These are phyloP conservation scores for Meta bourneti DNA, from an alignment of 2,888 invertebrate genomes.

Conservation along the genomic window DNA sequence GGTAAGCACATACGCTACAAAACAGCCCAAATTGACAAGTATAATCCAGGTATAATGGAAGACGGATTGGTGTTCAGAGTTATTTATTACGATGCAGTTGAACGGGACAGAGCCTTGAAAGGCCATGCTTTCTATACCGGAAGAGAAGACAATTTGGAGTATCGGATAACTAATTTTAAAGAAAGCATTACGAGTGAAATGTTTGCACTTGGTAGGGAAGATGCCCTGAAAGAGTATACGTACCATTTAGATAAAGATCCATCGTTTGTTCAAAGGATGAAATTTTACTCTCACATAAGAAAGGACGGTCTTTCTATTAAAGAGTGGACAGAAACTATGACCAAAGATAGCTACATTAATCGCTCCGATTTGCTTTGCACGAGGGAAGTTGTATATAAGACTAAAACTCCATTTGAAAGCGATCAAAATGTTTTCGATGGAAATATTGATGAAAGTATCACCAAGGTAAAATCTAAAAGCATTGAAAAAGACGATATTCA, in stretches of 20 bases:
- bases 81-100: constrained; percentile 32
- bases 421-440: neutral
- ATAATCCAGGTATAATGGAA: constrained; percentile 30
- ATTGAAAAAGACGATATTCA: neutral
- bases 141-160: constrained; percentile 54
- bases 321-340: constrained; percentile 22
- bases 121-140: constrained; percentile 29
- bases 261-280: constrained; percentile 28
- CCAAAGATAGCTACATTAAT: constrained; percentile 17
- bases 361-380: constrained; percentile 33
- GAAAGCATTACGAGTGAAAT: constrained; percentile 18
- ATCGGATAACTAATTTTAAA: constrained; percentile 25
- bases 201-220: constrained; percentile 41
- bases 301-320: constrained; percentile 32
- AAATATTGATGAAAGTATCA: neutral
- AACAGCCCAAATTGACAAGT: constrained; percentile 36
- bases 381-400: constrained; percentile 34
- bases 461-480: neutral
- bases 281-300: constrained; percentile 39
- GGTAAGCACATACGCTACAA: constrained; percentile 47
- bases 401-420: neutral
- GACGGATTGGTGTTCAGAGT: constrained; percentile 46
- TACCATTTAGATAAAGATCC: constrained; percentile 31
- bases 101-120: neutral
- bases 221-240: constrained; percentile 45